Evolutionary conservation across 2,888 invertebrate species (phyloP), one percentile per base, ranked within the genome.

Genomic region (Drosophila gaucha): DNA sequence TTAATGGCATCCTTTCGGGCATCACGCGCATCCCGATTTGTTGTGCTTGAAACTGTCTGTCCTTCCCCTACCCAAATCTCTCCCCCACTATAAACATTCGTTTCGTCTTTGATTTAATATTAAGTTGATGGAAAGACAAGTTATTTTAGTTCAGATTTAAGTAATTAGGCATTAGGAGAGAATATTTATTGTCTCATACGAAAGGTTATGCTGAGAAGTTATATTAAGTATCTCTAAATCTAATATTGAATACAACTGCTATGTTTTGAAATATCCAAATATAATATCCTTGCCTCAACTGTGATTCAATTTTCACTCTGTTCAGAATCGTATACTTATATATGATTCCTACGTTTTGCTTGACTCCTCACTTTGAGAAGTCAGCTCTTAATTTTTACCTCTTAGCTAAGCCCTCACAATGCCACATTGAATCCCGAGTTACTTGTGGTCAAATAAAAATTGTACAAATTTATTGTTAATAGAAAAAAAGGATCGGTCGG

Each of bases 381-480:
- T 24, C 16, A 24, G 22, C 18, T 26, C n/a, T 30, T 30, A 46
- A 46, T 47, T 10, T 33, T 24, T 6, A 2, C 3, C 31, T 33
- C 6, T 14, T 10, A 3, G 9, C 2, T 12, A 33, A 24, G 22
- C 22, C 22, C 6, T 31, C 49, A 46, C 47, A 24, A 28, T 43
- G 33, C 44, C 74, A 62, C 57, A 67, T 44, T 66, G 31, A 6
- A 41, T 14, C 16, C 16, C 41, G 57, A 57, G 56, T 56, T 64
- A 73, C 26, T 74, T 76, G 71, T 38, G 74, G 85, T 67, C 66
- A 67, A 70, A 68, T 64, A 64, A 74, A 68, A 80, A 74, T 69
- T 69, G 55, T 74, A 75, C 75, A 80, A 89, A 90, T 90, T 89
- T 90, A 90, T 89, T 86, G 90, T 86, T 90, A 89, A 90, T 90